Evolutionary conservation across 1,140 invertebrate genomes (phyloP).

Genomic region (Lasaia peninsularis): DNA sequence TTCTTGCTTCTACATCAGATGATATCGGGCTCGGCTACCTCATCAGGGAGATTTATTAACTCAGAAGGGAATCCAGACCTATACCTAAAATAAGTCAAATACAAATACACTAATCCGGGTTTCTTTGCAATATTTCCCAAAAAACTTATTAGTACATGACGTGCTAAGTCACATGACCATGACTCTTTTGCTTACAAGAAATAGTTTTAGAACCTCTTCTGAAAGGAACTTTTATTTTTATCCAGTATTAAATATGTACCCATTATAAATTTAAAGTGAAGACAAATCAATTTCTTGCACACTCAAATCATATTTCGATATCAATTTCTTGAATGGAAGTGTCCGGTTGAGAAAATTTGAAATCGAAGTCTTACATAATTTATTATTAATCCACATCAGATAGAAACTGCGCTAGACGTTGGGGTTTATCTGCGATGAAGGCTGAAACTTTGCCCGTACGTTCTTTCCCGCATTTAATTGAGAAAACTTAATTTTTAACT

Average conservation of each 20-base stretch:
- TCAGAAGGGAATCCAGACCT: too few relatives aligned
- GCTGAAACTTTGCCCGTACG: constrained; percentile 44
- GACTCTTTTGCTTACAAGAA: too few relatives aligned
- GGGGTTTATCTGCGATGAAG: constrained; percentile 47
- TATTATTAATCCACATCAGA: constrained; percentile 46
- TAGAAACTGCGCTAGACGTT: constrained; percentile 40
- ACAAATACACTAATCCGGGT: too few relatives aligned
- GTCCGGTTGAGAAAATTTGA: neutral
- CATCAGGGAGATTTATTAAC: too few relatives aligned
- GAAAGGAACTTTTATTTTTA: neutral
- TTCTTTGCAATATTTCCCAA: too few relatives aligned
- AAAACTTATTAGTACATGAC: too few relatives aligned
- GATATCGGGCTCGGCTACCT: too few relatives aligned
- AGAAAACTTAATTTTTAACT: constrained; percentile 46
- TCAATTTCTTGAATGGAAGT: neutral
- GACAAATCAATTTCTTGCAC: neutral
- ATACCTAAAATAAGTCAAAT: too few relatives aligned
- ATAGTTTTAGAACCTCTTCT: too few relatives aligned
- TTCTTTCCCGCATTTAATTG: constrained; percentile 47
- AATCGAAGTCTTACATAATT: constrained; percentile 27
- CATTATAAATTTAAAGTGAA: neutral
- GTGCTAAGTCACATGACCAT: too few relatives aligned
- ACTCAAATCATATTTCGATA: neutral
- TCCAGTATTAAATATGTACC: neutral
- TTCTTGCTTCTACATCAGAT: too few relatives aligned